Evolutionary conservation across 2,888 invertebrate species (phyloP).

Genomic region (Eugnorisma glareosa): DNA sequence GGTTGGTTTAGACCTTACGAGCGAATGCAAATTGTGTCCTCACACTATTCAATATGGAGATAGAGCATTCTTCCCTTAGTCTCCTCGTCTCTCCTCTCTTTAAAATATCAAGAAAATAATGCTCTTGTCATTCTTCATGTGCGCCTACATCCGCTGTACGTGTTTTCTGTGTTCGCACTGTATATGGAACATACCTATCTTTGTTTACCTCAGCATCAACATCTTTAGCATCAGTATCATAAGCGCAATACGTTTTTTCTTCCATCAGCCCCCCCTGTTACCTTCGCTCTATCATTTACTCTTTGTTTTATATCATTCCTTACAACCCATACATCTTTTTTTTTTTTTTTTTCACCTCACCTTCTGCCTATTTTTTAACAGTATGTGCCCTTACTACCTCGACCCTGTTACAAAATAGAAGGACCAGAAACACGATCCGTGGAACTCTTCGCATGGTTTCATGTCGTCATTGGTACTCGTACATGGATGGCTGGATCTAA

Average conservation of each 20-base stretch:
- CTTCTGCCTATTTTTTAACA: neutral
- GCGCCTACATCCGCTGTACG: neutral
- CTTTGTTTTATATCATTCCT: neutral
- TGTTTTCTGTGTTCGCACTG: neutral
- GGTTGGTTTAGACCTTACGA: neutral
- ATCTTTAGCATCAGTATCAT: neutral
- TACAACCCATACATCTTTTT: no score
- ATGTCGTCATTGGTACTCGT: conserved; percentile 8
- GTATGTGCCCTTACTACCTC: neutral
- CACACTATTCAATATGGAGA: neutral
- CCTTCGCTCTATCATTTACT: neutral
- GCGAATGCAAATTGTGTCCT: neutral
- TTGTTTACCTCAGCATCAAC: neutral
- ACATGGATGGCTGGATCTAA: conserved; percentile 26
- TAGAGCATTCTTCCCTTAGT: neutral
- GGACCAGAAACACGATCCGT: conserved; percentile 15
- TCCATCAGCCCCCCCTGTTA: neutral
- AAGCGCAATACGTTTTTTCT: neutral
- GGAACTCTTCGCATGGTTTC: conserved; percentile 26
- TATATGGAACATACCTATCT: neutral
- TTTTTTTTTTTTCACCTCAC: neutral
- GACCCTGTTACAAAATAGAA: conserved; percentile 12
- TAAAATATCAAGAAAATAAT: neutral
- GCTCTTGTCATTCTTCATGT: no score
- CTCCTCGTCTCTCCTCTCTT: no score